A percentile compares a stretch with the other conserved stretches of the same genome.
These are phyloP conservation scores for Neotoma lepida DNA, from an alignment of 2,113 vertebrate species.

Conservation along the genomic window DNA sequence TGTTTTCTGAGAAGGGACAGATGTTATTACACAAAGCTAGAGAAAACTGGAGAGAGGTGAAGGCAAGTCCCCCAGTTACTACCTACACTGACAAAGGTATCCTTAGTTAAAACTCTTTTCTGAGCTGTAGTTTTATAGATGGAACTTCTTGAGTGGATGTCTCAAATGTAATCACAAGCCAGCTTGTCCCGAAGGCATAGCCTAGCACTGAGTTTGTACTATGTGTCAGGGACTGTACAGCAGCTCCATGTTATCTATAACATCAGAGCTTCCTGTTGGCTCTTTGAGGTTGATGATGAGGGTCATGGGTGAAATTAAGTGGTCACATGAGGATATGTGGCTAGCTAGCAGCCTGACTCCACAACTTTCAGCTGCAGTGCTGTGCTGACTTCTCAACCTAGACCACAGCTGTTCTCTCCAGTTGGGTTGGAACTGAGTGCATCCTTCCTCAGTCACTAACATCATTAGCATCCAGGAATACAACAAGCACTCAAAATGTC, in stretches of 20 bases:
- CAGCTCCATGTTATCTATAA: neutral
- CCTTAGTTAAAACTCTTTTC: neutral
- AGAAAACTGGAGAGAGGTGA: constrained; percentile 7
- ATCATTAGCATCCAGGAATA: neutral
- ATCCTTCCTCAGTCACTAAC: neutral
- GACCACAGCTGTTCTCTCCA: neutral
- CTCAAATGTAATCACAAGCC: neutral
- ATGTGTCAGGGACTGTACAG: neutral
- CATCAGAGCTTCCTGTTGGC: neutral
- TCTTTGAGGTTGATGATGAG: neutral
- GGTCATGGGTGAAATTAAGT: neutral
- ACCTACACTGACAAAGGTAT: neutral
- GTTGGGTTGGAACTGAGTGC: neutral
- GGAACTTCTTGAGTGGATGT: neutral
- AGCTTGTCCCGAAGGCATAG: neutral
- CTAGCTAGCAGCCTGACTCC: neutral
- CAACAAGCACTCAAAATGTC: neutral
- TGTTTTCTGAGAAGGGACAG: neutral
- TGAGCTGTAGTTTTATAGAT: neutral
- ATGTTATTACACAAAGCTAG: neutral
- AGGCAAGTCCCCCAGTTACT: neutral
- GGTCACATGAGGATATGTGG: neutral
- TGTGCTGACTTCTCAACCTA: neutral
- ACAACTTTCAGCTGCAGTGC: neutral
- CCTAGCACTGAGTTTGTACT: neutral